Evolutionary conservation across 1,140 invertebrate genomes (phyloP).

Genomic region (Pteromalus puparum): DNA sequence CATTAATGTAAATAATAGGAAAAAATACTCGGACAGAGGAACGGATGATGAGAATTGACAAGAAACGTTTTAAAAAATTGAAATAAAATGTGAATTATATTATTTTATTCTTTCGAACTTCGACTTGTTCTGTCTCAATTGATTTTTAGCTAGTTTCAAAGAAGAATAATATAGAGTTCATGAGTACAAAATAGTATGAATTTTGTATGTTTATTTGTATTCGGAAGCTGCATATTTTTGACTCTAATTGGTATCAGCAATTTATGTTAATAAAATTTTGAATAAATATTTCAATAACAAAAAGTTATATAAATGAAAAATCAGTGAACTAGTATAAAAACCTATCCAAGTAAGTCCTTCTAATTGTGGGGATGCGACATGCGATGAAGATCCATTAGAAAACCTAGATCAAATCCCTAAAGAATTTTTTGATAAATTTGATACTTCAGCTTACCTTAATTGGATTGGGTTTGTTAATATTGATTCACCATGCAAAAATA

Average conservation of each 20-base stretch:
- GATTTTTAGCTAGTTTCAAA: slow-evolving; percentile 30
- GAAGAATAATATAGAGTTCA: slow-evolving; percentile 5
- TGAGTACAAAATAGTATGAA: neutral
- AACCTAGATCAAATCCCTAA: too few relatives aligned
- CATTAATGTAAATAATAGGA: slow-evolving; percentile 59
- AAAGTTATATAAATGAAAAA: too few relatives aligned
- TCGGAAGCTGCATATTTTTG: neutral
- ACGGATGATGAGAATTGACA: slow-evolving; percentile 59
- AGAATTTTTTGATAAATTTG: too few relatives aligned
- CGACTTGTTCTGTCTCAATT: neutral
- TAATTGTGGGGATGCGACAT: too few relatives aligned
- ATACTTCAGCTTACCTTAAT: too few relatives aligned
- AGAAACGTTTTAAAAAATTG: slow-evolving; percentile 53
- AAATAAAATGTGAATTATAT: too few relatives aligned
- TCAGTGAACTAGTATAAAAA: too few relatives aligned
- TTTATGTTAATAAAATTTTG: neutral
- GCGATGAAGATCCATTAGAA: too few relatives aligned
- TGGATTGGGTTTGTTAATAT: too few relatives aligned
- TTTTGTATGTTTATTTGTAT: neutral
- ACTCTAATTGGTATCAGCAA: neutral
- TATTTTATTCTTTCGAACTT: slow-evolving; percentile 13
- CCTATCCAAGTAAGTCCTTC: too few relatives aligned
- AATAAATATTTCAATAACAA: too few relatives aligned
- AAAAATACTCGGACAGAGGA: slow-evolving; percentile 65
- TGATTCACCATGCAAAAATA: too few relatives aligned